Conservation (phyloP, 2,888 invertebrate genomes). For the Oligia latruncula region DNA sequence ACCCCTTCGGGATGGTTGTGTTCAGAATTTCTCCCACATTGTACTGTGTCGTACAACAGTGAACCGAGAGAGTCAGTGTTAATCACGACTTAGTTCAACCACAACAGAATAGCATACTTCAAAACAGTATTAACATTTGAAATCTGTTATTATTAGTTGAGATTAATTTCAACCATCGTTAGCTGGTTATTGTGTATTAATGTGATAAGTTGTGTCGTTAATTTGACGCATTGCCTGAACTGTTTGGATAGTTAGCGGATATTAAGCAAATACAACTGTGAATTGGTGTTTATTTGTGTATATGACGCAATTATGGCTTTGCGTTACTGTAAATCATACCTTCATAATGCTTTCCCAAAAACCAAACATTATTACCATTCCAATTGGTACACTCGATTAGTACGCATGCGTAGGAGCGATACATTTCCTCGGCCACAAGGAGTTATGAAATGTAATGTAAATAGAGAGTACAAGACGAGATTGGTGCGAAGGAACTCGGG, state of each 20-base stretch:
- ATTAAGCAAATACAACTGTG: not conserved
- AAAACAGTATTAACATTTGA: slow-evolving; percentile 15
- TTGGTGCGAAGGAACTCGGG: not conserved
- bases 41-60: not conserved
- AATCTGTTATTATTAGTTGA: slow-evolving; percentile 23
- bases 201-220: not conserved
- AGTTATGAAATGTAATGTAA: not conserved
- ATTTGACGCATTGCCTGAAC: not conserved
- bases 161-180: slow-evolving; percentile 67
- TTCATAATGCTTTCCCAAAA: not conserved
- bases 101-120: slow-evolving; percentile 4
- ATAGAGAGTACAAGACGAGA: not conserved
- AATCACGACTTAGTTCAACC: not conserved
- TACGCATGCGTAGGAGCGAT: not conserved
- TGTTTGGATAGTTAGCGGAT: not conserved
- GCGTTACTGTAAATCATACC: not conserved
- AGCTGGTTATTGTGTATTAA: not conserved
- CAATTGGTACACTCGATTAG: not conserved
- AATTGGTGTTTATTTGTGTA: not conserved
- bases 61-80: not conserved
- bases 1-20: not conserved
- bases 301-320: not conserved
- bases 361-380: not conserved
- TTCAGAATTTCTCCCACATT: not conserved
- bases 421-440: not conserved